A percentile compares a stretch with the other conserved stretches of the same genome.
phyloP scores from a whole-genome alignment of 2,888 invertebrate genomes.

The Erebia palarica region DNA sequence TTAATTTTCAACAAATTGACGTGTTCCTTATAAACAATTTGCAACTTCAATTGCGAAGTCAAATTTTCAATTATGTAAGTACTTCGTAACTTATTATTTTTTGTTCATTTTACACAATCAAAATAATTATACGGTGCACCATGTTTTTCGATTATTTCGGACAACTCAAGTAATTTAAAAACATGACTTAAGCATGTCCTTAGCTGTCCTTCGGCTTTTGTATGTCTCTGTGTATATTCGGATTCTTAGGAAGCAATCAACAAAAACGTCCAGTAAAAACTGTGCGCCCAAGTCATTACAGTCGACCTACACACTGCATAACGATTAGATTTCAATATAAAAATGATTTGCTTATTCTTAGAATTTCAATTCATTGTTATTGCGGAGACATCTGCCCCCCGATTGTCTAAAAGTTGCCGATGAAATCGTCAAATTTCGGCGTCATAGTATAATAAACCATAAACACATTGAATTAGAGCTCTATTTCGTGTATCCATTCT shows the following conservation, averaged over 20 bases:
- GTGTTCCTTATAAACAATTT: neutral
- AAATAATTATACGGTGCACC: constrained; percentile 10
- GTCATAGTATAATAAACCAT: too few species aligned
- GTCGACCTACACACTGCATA: constrained; percentile 29
- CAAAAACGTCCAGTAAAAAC: constrained; percentile 22
- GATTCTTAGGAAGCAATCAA: constrained; percentile 22
- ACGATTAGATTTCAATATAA: constrained; percentile 23
- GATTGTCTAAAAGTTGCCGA: too few species aligned
- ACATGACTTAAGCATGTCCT: constrained; percentile 17
- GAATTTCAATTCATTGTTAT: constrained; percentile 21
- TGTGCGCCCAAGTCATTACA: constrained; percentile 7
- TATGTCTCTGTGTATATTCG: constrained; percentile 4
- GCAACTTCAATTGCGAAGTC: constrained; percentile 2
- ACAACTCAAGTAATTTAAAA: constrained; percentile 16
- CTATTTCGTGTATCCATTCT: too few species aligned
- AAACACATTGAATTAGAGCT: too few species aligned
- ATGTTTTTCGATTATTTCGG: constrained; percentile 14
- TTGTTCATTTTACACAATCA: constrained; percentile 19
- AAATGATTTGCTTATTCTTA: constrained; percentile 20
- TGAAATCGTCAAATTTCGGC: too few species aligned
- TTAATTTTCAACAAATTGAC: neutral
- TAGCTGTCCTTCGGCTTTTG: constrained; percentile 9
- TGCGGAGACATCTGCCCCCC: neutral
- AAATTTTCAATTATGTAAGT: constrained; percentile 15
- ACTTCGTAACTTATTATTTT: neutral